Evolutionary conservation across 2,888 invertebrate species (phyloP).

Genomic region (Craniophora ligustri): DNA sequence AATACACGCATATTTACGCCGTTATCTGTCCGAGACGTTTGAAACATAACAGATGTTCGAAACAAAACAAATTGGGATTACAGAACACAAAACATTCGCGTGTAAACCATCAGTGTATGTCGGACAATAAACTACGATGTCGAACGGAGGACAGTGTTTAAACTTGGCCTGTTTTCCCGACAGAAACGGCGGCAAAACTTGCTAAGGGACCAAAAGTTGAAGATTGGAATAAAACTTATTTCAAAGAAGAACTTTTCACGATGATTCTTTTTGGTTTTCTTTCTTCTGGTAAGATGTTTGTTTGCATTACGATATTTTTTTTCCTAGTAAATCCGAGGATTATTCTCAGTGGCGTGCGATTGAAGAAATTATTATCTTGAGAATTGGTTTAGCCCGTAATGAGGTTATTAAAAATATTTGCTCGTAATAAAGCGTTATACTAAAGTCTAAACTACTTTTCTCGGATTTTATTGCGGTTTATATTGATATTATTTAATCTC

Average conservation of each 20-base stretch:
- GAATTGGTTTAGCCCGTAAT: too few relatives aligned
- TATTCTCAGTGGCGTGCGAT: too few relatives aligned
- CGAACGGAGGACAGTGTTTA: constrained; percentile 22
- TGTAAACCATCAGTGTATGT: background rate
- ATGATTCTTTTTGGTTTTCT: constrained; percentile 27
- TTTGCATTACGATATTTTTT: too few relatives aligned
- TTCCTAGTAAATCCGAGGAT: too few relatives aligned
- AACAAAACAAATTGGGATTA: background rate
- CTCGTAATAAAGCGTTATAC: too few relatives aligned
- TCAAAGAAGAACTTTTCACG: constrained; percentile 20
- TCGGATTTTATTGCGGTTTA: too few relatives aligned
- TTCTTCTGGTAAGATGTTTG: constrained; percentile 23
- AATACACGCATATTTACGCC: too few relatives aligned
- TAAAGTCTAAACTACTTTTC: too few relatives aligned
- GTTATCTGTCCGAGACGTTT: background rate
- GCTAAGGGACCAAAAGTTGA: constrained; percentile 6
- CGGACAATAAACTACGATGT: constrained; percentile 12
- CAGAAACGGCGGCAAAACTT: constrained; percentile 25
- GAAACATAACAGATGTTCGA: background rate
- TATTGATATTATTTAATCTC: too few relatives aligned
- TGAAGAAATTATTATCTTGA: too few relatives aligned
- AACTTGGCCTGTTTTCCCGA: constrained; percentile 20
- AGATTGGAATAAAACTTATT: constrained; percentile 33
- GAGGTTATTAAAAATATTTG: too few relatives aligned
- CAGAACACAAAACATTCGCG: background rate